Evolutionary conservation across 2,888 invertebrate genomes (phyloP).

Genomic region (Mesoligia furuncula): DNA sequence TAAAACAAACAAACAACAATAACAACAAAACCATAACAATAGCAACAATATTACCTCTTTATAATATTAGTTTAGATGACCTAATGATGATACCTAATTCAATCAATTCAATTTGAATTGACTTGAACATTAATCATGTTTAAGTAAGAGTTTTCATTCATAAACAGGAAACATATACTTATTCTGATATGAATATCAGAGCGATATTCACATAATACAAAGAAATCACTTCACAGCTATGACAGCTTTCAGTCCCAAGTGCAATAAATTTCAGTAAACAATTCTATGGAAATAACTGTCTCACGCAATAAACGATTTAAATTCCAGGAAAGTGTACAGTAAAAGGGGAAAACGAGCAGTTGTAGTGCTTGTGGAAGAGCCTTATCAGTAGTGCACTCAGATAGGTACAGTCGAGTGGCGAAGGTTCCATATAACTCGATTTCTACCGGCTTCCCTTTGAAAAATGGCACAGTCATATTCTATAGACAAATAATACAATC

Average conservation of each 20-base stretch:
- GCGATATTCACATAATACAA: not conserved
- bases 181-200: slow-evolving; percentile 1
- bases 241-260: slow-evolving; percentile 9
- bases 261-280: slow-evolving; percentile 8
- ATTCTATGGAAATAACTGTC: slow-evolving; percentile 8
- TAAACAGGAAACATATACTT: slow-evolving; percentile 15
- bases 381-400: slow-evolving; percentile 25
- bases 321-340: slow-evolving; percentile 23
- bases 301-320: slow-evolving; percentile 11
- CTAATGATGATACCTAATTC: not conserved
- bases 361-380: slow-evolving; percentile 25
- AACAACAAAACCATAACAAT: no score
- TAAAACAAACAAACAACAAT: no score
- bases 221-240: slow-evolving; percentile 6
- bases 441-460: no score
- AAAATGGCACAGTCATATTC: no score
- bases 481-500: no score
- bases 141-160: not conserved
- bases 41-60: not conserved
- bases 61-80: not conserved
- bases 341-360: slow-evolving; percentile 8
- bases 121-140: not conserved
- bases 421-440: no score
- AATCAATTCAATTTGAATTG: not conserved
- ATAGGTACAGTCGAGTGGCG: not conserved